Evolutionary conservation across 1,140 invertebrate genomes (phyloP).

Genomic region (Drosophila kepulauana): DNA sequence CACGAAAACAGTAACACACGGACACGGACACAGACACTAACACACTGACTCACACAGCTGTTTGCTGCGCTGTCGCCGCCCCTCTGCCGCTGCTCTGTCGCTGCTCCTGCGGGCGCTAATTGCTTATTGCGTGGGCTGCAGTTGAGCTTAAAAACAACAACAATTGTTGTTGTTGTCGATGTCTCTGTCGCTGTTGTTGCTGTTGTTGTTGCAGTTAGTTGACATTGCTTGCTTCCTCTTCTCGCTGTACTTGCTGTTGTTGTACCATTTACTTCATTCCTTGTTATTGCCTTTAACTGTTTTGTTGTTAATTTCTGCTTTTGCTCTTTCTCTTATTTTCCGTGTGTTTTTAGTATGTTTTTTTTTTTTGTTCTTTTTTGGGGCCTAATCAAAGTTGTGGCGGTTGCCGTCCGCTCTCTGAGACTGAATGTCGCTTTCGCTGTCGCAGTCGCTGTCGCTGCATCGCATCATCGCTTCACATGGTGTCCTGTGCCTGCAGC

Average conservation of each 20-base stretch:
- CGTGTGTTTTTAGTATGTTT: not conserved
- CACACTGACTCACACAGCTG: slow-evolving; percentile 50
- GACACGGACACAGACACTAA: slow-evolving; percentile 12
- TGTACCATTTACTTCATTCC: too few species aligned
- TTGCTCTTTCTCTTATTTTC: not conserved
- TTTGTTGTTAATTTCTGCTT: slow-evolving; percentile 2
- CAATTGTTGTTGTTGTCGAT: slow-evolving; percentile 1
- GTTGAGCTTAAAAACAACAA: not conserved
- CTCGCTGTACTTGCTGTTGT: too few species aligned
- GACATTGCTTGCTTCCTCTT: too few species aligned
- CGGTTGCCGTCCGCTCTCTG: slow-evolving; percentile 51
- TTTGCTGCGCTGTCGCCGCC: slow-evolving; percentile 22
- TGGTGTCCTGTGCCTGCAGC: slow-evolving; percentile 14
- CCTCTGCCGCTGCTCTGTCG: not conserved
- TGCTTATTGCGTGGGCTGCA: slow-evolving; percentile 9
- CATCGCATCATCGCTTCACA: slow-evolving; percentile 35
- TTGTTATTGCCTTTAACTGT: too few species aligned
- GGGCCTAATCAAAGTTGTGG: slow-evolving; percentile 31
- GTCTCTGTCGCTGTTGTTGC: not conserved
- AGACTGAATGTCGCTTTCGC: slow-evolving; percentile 33
- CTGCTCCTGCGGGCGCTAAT: slow-evolving; percentile 9
- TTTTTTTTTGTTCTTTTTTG: not conserved
- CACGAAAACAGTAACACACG: not conserved
- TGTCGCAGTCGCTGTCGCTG: slow-evolving; percentile 4
- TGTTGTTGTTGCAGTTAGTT: not conserved